A percentile compares a stretch with the other conserved stretches of the same genome.
These are phyloP conservation scores for Rhagium mordax DNA, from an alignment of 2,888 invertebrate genomes.

Conservation along the genomic window DNA sequence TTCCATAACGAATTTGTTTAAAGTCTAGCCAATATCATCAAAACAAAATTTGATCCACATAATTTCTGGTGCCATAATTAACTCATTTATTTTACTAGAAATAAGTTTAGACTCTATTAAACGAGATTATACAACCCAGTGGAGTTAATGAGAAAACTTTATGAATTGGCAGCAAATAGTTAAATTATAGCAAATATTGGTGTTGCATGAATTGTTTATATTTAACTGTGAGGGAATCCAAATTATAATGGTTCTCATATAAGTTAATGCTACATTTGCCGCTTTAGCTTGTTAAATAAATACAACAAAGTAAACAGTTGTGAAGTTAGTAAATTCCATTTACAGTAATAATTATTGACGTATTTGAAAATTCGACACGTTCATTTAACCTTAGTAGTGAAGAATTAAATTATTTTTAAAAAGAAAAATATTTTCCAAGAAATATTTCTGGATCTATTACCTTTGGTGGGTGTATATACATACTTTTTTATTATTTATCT, in stretches of 20 bases:
- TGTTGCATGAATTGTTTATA: background rate
- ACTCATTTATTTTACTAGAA: background rate
- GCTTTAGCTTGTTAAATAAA: background rate
- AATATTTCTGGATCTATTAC: no score
- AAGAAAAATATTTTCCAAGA: no score
- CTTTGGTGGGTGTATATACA: no score
- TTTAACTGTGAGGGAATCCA: background rate
- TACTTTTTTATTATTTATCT: no score
- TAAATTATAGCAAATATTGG: background rate
- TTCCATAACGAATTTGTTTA: background rate
- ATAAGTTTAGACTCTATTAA: background rate
- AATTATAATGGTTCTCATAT: background rate
- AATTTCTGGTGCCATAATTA: background rate
- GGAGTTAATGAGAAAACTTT: background rate
- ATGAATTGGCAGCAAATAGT: background rate
- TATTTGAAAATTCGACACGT: background rate
- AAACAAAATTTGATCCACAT: background rate
- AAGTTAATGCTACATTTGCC: background rate
- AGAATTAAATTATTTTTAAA: no score
- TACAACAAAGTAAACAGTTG: background rate
- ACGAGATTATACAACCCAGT: background rate
- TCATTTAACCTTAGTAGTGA: no score
- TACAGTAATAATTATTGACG: background rate
- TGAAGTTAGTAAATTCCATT: background rate
- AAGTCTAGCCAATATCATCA: background rate